Percentiles rank a stretch among this genome's conserved stretches.
phyloP scores from a whole-genome alignment of 2,888 invertebrate species.

The Tromatobia lineatoria region DNA sequence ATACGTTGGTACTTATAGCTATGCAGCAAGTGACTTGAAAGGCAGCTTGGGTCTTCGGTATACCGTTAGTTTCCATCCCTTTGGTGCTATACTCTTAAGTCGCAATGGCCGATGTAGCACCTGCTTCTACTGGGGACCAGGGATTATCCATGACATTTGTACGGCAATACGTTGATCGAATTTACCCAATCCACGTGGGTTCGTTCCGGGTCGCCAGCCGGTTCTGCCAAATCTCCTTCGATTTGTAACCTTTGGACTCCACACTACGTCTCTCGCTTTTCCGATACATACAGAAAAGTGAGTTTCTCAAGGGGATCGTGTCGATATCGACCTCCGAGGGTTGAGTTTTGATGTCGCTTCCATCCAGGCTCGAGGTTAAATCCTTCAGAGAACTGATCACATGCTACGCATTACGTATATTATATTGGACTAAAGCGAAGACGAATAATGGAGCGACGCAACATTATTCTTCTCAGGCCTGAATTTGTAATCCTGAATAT shows the following conservation, averaged over 20 bases:
- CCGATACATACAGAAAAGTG: constrained; percentile 36
- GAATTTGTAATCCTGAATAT: not conserved
- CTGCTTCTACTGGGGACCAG: constrained; percentile 57
- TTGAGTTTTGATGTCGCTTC: constrained; percentile 18
- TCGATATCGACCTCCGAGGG: constrained; percentile 36
- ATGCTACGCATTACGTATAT: not conserved
- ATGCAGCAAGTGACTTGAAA: constrained; percentile 30
- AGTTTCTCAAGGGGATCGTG: constrained; percentile 48
- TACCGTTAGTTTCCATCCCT: constrained; percentile 46
- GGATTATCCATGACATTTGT: constrained; percentile 67
- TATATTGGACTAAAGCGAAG: constrained; percentile 28
- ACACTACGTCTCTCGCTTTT: constrained; percentile 18
- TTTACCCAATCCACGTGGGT: constrained; percentile 62
- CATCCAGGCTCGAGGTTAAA: constrained; percentile 25
- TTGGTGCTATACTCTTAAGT: constrained; percentile 33
- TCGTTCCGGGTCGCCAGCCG: constrained; percentile 52
- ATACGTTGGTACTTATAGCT: constrained; percentile 13
- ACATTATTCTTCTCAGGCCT: not conserved
- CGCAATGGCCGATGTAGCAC: constrained; percentile 47
- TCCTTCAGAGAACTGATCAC: constrained; percentile 25
- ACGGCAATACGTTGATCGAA: constrained; percentile 67
- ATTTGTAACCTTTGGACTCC: constrained; percentile 53
- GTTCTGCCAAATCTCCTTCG: constrained; percentile 61
- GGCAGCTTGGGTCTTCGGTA: constrained; percentile 31
- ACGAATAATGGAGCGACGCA: not conserved